Evolutionary conservation across 2,797 vertebrate species (phyloP).

Genomic region (Macrochelys suwanniensis): DNA sequence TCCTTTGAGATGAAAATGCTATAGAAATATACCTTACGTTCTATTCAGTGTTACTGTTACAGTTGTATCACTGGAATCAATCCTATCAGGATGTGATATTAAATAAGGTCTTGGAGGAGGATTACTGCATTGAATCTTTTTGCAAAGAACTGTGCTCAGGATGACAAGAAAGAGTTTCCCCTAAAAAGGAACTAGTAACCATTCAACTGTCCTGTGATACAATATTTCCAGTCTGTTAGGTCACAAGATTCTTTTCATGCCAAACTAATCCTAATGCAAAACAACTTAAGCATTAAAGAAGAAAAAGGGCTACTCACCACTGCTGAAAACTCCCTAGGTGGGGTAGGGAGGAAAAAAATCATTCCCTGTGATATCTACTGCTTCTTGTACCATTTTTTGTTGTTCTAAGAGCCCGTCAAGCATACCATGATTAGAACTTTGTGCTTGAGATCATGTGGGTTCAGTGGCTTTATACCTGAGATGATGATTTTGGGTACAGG

Average conservation of each 20-base stretch:
- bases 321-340: slow-evolving; percentile 7
- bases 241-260: slow-evolving; percentile 8
- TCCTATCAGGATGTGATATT: background rate
- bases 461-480: slow-evolving; percentile 57
- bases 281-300: background rate
- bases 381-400: slow-evolving; percentile 41
- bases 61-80: background rate
- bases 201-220: background rate
- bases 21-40: background rate
- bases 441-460: slow-evolving; percentile 37
- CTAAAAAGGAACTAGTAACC: background rate
- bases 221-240: slow-evolving; percentile 26
- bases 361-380: background rate
- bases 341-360: background rate
- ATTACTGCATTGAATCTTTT: background rate
- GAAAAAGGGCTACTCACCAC: background rate
- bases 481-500: slow-evolving; percentile 23
- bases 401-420: slow-evolving; percentile 18
- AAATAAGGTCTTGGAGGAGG: background rate
- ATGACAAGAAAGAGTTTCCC: background rate
- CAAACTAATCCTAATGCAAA: slow-evolving; percentile 41
- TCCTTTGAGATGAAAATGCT: background rate
- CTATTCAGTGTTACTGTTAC: background rate
- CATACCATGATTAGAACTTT: slow-evolving; percentile 57
- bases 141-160: background rate